Evolutionary conservation across 2,888 invertebrate species (phyloP).

Genomic region (Mythimna ferrago): DNA sequence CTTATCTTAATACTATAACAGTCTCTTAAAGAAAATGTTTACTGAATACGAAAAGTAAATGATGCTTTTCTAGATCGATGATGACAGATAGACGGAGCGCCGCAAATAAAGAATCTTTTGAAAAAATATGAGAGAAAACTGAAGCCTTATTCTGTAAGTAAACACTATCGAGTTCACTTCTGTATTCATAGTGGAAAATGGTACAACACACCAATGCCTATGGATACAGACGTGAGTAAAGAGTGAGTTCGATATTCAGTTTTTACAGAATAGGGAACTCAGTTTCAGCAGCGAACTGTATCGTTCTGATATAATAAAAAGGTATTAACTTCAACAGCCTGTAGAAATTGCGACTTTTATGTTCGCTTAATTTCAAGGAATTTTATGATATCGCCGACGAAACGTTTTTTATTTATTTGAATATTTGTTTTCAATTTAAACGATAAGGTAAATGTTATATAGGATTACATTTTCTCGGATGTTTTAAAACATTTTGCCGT

Average conservation of each 20-base stretch:
- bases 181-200: not conserved
- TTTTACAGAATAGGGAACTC: slow-evolving; percentile 3
- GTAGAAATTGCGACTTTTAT: slow-evolving; percentile 1
- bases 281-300: not conserved
- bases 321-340: not conserved
- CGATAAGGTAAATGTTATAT: too few species aligned
- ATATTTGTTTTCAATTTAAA: not conserved
- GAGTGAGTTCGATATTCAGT: not conserved
- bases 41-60: slow-evolving; percentile 66
- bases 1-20: slow-evolving; percentile 73
- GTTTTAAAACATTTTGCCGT: too few species aligned
- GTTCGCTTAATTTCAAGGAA: not conserved
- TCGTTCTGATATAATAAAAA: not conserved
- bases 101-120: slow-evolving; percentile 5
- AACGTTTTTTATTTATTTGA: not conserved
- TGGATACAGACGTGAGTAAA: not conserved
- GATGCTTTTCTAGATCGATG: slow-evolving; percentile 39
- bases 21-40: slow-evolving; percentile 69
- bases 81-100: slow-evolving; percentile 16
- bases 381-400: not conserved
- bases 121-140: not conserved
- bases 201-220: not conserved
- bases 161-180: not conserved
- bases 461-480: too few species aligned
- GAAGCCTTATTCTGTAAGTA: not conserved